Conservation (phyloP, 2,113 vertebrate genomes). For the Eolophus roseicapilla region DNA sequence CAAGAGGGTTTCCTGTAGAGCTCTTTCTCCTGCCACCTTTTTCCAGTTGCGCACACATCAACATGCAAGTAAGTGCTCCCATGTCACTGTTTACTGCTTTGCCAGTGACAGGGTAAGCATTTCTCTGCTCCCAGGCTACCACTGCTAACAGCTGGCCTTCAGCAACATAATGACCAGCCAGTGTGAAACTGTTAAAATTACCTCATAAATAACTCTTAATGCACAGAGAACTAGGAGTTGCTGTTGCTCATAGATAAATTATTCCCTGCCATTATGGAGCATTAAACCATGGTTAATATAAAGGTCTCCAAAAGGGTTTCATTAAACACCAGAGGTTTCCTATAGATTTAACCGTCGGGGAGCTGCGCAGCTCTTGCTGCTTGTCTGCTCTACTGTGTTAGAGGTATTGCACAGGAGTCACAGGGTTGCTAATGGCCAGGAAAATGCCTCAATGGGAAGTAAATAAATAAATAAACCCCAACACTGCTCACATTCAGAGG, state of each 20-base stretch:
- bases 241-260: slow-evolving; percentile 71
- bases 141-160: slow-evolving; percentile 53
- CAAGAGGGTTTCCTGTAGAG: background rate
- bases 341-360: slow-evolving; percentile 30
- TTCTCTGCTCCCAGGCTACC: slow-evolving; percentile 36
- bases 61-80: background rate
- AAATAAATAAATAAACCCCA: background rate
- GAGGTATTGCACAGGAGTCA: slow-evolving; percentile 25
- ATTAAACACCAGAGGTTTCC: slow-evolving; percentile 69
- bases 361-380: background rate
- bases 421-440: slow-evolving; percentile 12
- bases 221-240: slow-evolving; percentile 56
- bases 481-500: background rate
- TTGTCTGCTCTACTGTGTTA: background rate
- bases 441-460: background rate
- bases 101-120: background rate
- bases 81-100: background rate
- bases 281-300: slow-evolving; percentile 71
- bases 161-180: slow-evolving; percentile 71
- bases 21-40: background rate
- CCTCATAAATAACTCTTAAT: slow-evolving; percentile 79
- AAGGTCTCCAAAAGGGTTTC: slow-evolving; percentile 70
- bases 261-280: slow-evolving; percentile 67
- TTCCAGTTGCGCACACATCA: background rate
- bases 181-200: slow-evolving; percentile 76